A percentile compares a stretch with the other conserved stretches of the same genome.
phyloP scores from a whole-genome alignment of 1,140 invertebrate species.

The Drosophila nigromelanica region DNA sequence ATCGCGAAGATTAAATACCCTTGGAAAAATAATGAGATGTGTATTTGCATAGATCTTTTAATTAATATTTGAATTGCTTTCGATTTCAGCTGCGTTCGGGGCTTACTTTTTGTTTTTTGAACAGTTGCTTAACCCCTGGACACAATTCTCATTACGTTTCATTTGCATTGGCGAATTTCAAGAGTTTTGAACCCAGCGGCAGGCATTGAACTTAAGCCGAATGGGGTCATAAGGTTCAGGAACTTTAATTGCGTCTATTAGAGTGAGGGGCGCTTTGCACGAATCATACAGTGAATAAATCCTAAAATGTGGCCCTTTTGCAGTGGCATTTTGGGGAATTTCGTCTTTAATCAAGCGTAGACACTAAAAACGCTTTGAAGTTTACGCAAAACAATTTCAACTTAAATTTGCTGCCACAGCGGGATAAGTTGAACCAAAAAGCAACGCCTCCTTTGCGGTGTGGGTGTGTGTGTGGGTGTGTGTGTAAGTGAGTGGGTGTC shows the following conservation, averaged over 20 bases:
- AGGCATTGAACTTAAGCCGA: slow-evolving; percentile 22
- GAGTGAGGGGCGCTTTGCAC: background rate
- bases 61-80: slow-evolving; percentile 22
- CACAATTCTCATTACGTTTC: slow-evolving; percentile 1
- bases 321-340: slow-evolving; percentile 16
- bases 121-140: slow-evolving; percentile 19
- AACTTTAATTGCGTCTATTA: slow-evolving; percentile 26
- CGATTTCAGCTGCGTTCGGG: slow-evolving; percentile 9
- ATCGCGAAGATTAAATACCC: no score
- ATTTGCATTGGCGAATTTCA: slow-evolving; percentile 16
- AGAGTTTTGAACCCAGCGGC: slow-evolving; percentile 9
- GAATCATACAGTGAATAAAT: background rate
- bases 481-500: background rate
- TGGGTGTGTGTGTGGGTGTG: background rate
- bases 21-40: background rate
- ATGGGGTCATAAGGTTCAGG: background rate
- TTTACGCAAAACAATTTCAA: slow-evolving; percentile 16
- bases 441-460: background rate
- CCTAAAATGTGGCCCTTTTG: background rate
- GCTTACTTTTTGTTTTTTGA: background rate
- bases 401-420: slow-evolving; percentile 2
- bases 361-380: slow-evolving; percentile 29
- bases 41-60: slow-evolving; percentile 15
- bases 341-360: slow-evolving; percentile 27
- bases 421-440: background rate